Evolutionary conservation across 1,140 invertebrate species (phyloP).

Genomic region (Wiebesia pumilae): DNA sequence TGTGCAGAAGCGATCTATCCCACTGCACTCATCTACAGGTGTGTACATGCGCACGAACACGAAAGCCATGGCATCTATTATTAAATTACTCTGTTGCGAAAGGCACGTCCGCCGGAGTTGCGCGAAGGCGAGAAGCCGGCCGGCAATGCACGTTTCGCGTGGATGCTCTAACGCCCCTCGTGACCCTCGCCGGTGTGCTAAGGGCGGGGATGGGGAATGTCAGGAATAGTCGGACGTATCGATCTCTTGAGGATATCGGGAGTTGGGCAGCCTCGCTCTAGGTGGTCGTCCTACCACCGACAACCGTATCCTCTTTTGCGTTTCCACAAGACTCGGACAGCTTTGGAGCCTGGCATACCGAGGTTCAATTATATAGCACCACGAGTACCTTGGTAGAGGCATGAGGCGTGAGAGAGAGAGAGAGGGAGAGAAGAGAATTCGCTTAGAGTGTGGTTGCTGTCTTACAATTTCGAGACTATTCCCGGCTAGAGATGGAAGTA

Average conservation of each 20-base stretch:
- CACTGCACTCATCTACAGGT: neutral
- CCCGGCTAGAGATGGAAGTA: neutral
- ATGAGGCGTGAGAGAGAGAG: neutral
- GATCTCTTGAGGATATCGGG: constrained; percentile 47
- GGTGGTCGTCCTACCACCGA: neutral
- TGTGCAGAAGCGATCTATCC: neutral
- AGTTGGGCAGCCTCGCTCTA: neutral
- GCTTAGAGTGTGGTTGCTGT: neutral
- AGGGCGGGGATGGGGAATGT: neutral
- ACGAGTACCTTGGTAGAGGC: too few species aligned
- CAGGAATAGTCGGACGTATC: constrained; percentile 48
- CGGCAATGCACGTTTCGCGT: constrained; percentile 29
- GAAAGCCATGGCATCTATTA: constrained; percentile 43
- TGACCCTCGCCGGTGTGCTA: neutral
- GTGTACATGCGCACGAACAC: constrained; percentile 26
- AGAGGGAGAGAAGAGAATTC: neutral
- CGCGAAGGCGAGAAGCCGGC: neutral
- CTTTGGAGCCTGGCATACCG: constrained; percentile 57
- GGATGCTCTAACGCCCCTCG: neutral
- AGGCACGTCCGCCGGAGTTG: constrained; percentile 19
- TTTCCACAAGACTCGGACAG: constrained; percentile 43
- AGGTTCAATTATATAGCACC: constrained; percentile 66
- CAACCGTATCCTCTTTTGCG: constrained; percentile 33
- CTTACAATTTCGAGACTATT: constrained; percentile 9
- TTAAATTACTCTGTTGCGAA: constrained; percentile 47